Base-by-base conservation (phyloP, 2,888 invertebrate genomes). In the Standfussiana lucernea region DNA sequence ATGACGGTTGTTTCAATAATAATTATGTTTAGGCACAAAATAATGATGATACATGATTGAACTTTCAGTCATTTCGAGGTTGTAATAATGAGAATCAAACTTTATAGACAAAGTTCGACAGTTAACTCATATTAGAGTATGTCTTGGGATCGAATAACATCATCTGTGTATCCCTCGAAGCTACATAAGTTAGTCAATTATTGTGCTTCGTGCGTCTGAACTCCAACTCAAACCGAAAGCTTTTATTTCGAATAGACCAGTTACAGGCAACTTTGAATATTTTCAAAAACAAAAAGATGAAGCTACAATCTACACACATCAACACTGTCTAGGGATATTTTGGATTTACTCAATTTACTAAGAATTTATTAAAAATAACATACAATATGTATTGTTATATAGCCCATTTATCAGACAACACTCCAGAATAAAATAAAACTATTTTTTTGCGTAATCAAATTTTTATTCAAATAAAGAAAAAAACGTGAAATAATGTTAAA, bases 41-140 rank as follows among this genome's bases (percentile, higher is more conserved):
- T 66, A 70, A 70, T 65, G 64, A 64, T 21, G 42, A 65, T 18
- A 65, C 24, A 70, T 62, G 64, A 24, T 53, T 66, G 24, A 65
- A 66, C 24, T 66, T 64, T 42, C 32, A 64, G 42, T 32, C 15
- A 64, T 65, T 70, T 64, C 40, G 10, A 15, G 13, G 28, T 35
- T 45, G 15, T 35, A 45, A 45, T 15, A 35, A 15, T 45, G n/a
- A 35, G 35, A 32, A 35, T 35, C n/a, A 45, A 35, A 45, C 42
- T 71, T 68, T 45, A 42, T n/a, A 6, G 35, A 21, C 21, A 21
- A 70, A 35, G 45, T 72, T 69, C n/a, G 21, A 35, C 21, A 6
- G 13, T 21, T 72, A 45, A 45, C 45, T 68, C 35, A 45, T 69
- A 45, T 35, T 42, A 35, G 10, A 35, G 8, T 61, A 61, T 45